Base-by-base conservation (phyloP, 1,140 invertebrate genomes). In the Scaptomyza hsui region DNA sequence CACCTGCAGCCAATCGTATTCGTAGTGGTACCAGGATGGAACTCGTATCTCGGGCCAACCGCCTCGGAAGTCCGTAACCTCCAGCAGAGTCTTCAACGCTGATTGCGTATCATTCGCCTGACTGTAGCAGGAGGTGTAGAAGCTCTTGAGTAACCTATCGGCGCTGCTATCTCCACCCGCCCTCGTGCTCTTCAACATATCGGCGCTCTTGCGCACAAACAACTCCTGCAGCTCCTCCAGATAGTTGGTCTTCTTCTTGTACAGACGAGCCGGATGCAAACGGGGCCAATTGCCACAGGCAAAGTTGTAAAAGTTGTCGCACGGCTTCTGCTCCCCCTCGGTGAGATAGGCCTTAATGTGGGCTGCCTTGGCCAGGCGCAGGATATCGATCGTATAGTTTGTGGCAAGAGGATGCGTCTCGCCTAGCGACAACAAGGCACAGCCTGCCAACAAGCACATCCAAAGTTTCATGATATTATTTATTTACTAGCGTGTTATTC, bases 291-390 rank as follows among this genome's bases (percentile, higher is more conserved):
- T 86, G 35, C 86, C 89, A 19, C 89, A 91, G 18, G 89, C 89
- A 42, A 70, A 91, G 32, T 96, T 94, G 91, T 98, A 98, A 89
- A 98, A 99, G 91, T 99, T 96, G 1, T 95, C 91, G 91, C 97
- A 99, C 0, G 97, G 97, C 35, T 61, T 13, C 89, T 97, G 93
- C 0, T 94, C 93, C 4, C 90, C 92, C 4, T 90, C 92, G 76
- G 97, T 95, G 94, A 98, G 97, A 78, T 95, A 96, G 63, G 94
- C 93, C 67, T 93, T 93, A 94, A 96, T 96, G 71, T 95, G 93
- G 39, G 93, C 93, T 0, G 89, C 78, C 56, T 90, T 91, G 35
- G 89, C 89, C 32, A 89, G 70, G 12, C 89, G 89, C 44, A 90
- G 45, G 16, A 90, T 72, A 7, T 89, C 89, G 19, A 21, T 76